These are phyloP conservation scores for Hippolais icterina DNA, from an alignment of 2,113 vertebrate species.

Conservation along the genomic window DNA sequence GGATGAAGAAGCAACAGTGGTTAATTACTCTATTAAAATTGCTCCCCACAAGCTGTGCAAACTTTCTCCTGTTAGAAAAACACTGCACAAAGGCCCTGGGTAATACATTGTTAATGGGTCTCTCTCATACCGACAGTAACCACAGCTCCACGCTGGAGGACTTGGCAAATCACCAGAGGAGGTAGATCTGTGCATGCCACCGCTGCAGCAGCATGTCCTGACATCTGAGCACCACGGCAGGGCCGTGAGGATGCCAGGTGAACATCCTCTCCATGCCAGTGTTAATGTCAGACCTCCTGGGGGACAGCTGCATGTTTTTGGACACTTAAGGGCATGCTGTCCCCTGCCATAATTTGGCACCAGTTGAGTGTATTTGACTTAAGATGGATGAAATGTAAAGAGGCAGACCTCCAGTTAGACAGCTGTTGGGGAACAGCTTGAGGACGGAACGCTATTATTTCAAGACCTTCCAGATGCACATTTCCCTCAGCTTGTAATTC, in stretches of 20 bases:
- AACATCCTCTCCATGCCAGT: neutral
- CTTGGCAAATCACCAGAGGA: neutral
- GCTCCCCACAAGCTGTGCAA: neutral
- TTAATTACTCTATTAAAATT: slow-evolving; percentile 1
- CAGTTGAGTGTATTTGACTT: neutral
- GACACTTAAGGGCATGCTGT: neutral
- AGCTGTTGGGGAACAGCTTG: neutral
- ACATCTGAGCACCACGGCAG: neutral
- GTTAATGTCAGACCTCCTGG: neutral
- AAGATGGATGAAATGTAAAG: neutral
- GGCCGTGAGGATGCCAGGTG: neutral
- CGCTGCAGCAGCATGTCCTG: neutral
- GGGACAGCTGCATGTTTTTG: neutral
- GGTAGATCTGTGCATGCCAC: neutral
- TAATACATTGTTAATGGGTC: neutral
- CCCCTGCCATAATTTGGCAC: neutral
- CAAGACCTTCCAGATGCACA: neutral
- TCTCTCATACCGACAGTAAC: neutral
- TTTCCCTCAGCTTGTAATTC: neutral
- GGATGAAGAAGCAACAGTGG: neutral
- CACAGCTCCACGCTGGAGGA: neutral
- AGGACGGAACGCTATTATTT: neutral
- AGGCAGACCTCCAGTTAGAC: neutral
- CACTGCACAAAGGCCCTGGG: neutral
- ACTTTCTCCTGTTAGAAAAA: neutral